phyloP scores from a whole-genome alignment of 1,140 invertebrate species.

The Paracyclopina nana region DNA sequence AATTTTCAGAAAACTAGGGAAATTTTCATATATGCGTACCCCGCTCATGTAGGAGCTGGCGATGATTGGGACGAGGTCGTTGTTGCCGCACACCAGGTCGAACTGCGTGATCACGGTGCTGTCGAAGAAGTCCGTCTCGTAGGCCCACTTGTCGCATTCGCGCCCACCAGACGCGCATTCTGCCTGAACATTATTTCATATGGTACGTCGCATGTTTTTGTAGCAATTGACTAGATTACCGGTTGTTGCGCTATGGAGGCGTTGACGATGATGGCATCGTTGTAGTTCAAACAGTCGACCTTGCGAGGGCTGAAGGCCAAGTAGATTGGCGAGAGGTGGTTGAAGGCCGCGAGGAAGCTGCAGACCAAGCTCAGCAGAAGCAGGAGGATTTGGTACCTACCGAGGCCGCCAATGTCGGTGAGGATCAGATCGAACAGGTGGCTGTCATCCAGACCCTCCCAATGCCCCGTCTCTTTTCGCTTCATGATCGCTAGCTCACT shows the following conservation, averaged over 20 bases:
- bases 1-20: no score
- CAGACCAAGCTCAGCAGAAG: not conserved
- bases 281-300: not conserved
- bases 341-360: not conserved
- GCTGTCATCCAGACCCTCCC: not conserved
- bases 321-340: not conserved
- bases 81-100: not conserved
- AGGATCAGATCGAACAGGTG: not conserved
- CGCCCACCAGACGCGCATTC: not conserved
- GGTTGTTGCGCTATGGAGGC: not conserved
- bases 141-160: not conserved
- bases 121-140: not conserved
- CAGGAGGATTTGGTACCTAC: not conserved
- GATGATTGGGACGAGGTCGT: not conserved
- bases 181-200: not conserved
- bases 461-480: no score
- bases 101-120: not conserved
- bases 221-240: not conserved
- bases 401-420: not conserved
- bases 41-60: not conserved
- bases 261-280: not conserved
- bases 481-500: no score
- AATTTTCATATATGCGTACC: not conserved
- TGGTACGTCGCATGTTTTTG: not conserved
- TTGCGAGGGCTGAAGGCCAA: not conserved